A percentile compares a stretch with the other conserved stretches of the same genome.
These are phyloP conservation scores for Hemistola chrysoprasaria DNA, from an alignment of 2,888 invertebrate genomes.

Conservation along the genomic window DNA sequence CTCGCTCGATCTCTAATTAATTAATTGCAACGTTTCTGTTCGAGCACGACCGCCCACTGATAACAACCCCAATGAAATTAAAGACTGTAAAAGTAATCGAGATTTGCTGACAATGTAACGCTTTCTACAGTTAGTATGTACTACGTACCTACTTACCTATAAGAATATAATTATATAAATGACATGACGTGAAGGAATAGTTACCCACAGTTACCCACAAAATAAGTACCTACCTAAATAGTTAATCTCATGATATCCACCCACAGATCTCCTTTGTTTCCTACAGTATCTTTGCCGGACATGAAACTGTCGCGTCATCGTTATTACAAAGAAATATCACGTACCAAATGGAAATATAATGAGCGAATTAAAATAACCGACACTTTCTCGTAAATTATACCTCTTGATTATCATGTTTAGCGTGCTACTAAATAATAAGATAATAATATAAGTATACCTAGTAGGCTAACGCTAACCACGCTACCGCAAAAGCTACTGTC, in stretches of 20 bases:
- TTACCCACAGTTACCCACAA: too few species aligned
- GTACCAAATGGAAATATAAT: slow-evolving; percentile 30
- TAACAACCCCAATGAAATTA: slow-evolving; percentile 2
- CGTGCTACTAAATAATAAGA: slow-evolving; percentile 16
- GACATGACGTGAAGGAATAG: too few species aligned
- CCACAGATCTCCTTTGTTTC: slow-evolving; percentile 8
- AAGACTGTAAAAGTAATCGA: neutral
- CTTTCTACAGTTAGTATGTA: too few species aligned
- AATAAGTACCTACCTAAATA: too few species aligned
- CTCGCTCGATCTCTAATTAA: slow-evolving; percentile 29
- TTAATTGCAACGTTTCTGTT: slow-evolving; percentile 23
- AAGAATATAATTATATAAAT: too few species aligned
- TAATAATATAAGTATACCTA: neutral
- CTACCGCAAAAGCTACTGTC: too few species aligned
- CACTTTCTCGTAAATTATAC: slow-evolving; percentile 28
- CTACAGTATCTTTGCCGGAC: slow-evolving; percentile 21
- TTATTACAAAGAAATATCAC: slow-evolving; percentile 29
- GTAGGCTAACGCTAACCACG: too few species aligned
- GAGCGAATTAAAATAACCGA: slow-evolving; percentile 21
- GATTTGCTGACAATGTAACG: neutral
- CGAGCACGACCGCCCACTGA: slow-evolving; percentile 18
- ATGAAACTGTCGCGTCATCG: slow-evolving; percentile 17
- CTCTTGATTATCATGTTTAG: slow-evolving; percentile 10
- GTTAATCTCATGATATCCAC: neutral
- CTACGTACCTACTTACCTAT: too few species aligned